Conservation (phyloP, 2,797 vertebrate species). For the Silurus aristotelis region DNA sequence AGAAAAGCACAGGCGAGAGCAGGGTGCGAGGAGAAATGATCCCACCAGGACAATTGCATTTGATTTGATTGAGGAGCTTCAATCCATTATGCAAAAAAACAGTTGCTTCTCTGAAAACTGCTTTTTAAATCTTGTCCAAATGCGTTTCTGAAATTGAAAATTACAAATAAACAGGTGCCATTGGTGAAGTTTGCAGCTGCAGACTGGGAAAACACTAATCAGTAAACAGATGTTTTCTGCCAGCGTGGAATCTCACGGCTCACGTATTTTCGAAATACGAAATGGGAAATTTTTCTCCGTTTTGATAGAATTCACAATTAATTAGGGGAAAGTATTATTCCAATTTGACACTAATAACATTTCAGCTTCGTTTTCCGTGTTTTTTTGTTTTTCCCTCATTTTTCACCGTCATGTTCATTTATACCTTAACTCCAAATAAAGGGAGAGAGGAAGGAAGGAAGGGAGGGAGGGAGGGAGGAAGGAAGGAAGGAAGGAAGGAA, state of each 20-base stretch:
- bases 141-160: slow-evolving; percentile 36
- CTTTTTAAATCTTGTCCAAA: slow-evolving; percentile 44
- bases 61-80: slow-evolving; percentile 52
- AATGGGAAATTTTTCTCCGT: neutral
- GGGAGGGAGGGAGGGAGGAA: no score
- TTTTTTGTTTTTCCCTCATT: neutral
- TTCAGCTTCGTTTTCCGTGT: neutral
- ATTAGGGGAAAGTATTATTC: neutral
- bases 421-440: no score
- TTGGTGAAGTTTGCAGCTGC: slow-evolving; percentile 26
- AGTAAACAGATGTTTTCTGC: neutral
- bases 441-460: no score
- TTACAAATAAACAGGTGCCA: slow-evolving; percentile 2
- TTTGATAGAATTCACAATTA: neutral
- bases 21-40: slow-evolving; percentile 41
- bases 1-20: no score
- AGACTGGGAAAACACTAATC: slow-evolving; percentile 43
- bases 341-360: neutral
- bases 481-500: no score
- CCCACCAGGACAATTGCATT: slow-evolving; percentile 46
- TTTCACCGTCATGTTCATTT: neutral
- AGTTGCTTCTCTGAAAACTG: slow-evolving; percentile 45
- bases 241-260: neutral
- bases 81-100: slow-evolving; percentile 45
- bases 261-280: neutral